A percentile compares a stretch with the other conserved stretches of the same genome.
These are phyloP conservation scores for Ibidorhyncha struthersii DNA, from an alignment of 2,113 vertebrate species.

Conservation along the genomic window DNA sequence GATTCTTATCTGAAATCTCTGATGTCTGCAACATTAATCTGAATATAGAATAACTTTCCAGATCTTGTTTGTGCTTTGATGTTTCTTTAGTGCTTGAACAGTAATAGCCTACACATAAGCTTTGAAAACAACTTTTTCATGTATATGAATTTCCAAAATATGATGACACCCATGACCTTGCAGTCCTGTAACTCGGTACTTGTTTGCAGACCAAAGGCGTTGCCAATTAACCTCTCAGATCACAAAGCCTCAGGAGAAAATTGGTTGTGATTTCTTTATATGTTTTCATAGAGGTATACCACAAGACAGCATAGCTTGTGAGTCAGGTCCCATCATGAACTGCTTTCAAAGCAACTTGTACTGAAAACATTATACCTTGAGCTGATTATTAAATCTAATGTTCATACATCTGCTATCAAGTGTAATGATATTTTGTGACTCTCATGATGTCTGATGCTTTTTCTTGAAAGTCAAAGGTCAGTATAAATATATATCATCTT, in stretches of 20 bases:
- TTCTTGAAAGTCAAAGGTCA: neutral
- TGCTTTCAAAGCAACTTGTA: neutral
- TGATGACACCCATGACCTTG: neutral
- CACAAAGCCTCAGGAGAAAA: constrained; percentile 13
- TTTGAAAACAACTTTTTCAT: neutral
- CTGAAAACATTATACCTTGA: neutral
- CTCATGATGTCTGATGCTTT: neutral
- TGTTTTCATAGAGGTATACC: neutral
- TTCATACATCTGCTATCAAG: neutral
- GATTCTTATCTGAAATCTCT: neutral
- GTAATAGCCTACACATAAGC: neutral
- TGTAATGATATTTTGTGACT: neutral
- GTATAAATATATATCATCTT: neutral
- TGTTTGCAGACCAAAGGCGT: neutral
- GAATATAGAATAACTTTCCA: neutral
- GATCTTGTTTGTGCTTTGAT: neutral
- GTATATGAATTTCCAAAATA: neutral
- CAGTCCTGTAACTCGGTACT: neutral
- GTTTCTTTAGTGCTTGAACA: neutral
- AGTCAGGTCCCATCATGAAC: neutral
- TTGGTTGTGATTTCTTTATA: neutral
- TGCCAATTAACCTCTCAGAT: neutral
- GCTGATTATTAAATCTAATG: neutral
- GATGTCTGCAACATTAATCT: neutral
- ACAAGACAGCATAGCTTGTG: neutral